Percentiles rank a stretch among this genome's conserved stretches.
Evolutionary conservation across 2,888 invertebrate species (phyloP).

Genomic region (Xestoiulus laeticollis): DNA sequence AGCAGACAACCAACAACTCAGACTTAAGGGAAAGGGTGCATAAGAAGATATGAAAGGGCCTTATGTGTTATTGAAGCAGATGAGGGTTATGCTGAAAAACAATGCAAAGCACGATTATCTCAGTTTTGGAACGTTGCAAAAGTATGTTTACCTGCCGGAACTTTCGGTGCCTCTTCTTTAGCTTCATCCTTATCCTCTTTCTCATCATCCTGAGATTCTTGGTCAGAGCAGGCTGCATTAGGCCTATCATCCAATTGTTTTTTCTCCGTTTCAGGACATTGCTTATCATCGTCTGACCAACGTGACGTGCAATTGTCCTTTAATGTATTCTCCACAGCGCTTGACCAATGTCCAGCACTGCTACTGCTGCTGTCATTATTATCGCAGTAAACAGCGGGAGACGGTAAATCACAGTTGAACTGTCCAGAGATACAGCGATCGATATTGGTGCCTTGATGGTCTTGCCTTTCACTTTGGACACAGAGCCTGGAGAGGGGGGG

Average conservation of each 20-base stretch:
- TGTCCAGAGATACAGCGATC: conserved; percentile 11
- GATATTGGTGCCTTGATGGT: background rate
- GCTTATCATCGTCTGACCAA: background rate
- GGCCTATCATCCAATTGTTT: background rate
- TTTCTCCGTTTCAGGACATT: background rate
- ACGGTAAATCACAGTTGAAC: conserved; percentile 14
- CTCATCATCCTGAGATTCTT: conserved; percentile 23
- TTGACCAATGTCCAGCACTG: background rate
- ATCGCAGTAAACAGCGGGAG: conserved; percentile 13
- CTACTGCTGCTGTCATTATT: background rate
- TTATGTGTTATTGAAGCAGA: background rate
- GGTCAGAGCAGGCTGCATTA: background rate
- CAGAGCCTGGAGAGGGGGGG: conserved; percentile 12
- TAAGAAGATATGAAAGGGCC: too few relatives aligned
- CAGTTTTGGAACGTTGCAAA: background rate
- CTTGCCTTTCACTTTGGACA: background rate
- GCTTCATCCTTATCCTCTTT: background rate
- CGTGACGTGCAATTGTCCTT: background rate
- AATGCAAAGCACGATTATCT: background rate
- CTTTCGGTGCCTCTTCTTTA: background rate
- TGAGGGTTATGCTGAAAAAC: background rate
- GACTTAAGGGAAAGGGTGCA: too few relatives aligned
- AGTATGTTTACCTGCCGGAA: background rate
- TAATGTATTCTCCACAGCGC: background rate
- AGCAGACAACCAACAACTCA: too few relatives aligned